These are phyloP conservation scores for Watsonalla cultraria DNA, from an alignment of 2,888 invertebrate genomes.

Conservation along the genomic window DNA sequence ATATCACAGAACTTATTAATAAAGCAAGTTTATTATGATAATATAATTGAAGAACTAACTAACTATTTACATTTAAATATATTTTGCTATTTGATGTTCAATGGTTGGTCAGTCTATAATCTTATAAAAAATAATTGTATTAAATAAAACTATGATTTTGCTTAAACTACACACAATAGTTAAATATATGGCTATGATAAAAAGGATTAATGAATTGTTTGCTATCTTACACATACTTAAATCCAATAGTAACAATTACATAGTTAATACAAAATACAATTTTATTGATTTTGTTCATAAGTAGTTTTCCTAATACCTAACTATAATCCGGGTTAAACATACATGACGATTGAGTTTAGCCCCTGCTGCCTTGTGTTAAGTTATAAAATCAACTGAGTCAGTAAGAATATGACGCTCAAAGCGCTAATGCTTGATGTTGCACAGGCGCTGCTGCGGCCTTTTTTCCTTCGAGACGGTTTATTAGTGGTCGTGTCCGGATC, in stretches of 20 bases:
- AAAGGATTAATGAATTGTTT: neutral
- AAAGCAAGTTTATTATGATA: conserved; percentile 6
- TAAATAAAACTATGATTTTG: neutral
- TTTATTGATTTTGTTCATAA: too few species aligned
- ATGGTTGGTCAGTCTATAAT: neutral
- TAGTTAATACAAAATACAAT: too few species aligned
- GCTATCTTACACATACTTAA: too few species aligned
- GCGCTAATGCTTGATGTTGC: conserved; percentile 8
- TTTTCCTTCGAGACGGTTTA: conserved; percentile 33
- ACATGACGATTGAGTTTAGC: too few species aligned
- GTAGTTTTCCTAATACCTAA: too few species aligned
- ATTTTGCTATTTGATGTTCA: neutral
- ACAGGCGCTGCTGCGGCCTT: conserved; percentile 28
- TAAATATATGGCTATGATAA: neutral
- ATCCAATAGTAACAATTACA: too few species aligned
- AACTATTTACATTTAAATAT: neutral
- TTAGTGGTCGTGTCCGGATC: conserved; percentile 39
- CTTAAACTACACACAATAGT: too few species aligned
- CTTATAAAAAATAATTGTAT: neutral
- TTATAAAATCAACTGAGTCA: conserved; percentile 3
- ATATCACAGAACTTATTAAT: conserved; percentile 34
- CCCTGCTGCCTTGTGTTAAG: too few species aligned
- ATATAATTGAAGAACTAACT: neutral
- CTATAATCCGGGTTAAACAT: too few species aligned
- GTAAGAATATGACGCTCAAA: conserved; percentile 17